Evolutionary conservation across 1,140 invertebrate genomes (phyloP).

Genomic region (Cyphomyrmex costatus): DNA sequence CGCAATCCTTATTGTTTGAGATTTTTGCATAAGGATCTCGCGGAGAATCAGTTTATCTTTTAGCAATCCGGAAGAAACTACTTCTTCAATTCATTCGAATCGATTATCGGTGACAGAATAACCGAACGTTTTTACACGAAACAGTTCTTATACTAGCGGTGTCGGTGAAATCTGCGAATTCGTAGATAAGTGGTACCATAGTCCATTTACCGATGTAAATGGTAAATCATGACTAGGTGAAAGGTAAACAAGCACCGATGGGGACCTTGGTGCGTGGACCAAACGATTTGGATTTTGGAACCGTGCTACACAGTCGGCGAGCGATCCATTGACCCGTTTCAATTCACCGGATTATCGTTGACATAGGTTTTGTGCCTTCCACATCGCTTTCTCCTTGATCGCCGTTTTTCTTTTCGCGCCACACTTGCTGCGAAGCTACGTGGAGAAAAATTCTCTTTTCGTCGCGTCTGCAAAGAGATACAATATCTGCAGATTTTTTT

Average conservation of each 20-base stretch:
- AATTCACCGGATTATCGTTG: constrained; percentile 50
- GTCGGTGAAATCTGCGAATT: constrained; percentile 35
- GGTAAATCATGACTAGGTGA: constrained; percentile 29
- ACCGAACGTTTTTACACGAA: background rate
- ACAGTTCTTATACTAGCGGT: constrained; percentile 14
- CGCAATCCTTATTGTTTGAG: background rate
- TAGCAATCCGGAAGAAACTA: background rate
- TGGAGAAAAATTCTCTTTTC: background rate
- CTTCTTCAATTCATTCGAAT: background rate
- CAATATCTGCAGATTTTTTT: too few relatives aligned
- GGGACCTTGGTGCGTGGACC: background rate
- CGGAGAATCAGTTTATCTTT: background rate
- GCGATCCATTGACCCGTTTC: constrained; percentile 69
- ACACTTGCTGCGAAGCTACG: background rate
- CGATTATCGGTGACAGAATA: constrained; percentile 20
- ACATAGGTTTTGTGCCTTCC: constrained; percentile 48
- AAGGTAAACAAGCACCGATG: constrained; percentile 14
- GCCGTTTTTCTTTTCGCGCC: constrained; percentile 57
- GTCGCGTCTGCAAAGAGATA: background rate
- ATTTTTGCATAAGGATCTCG: background rate
- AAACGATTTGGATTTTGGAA: constrained; percentile 64
- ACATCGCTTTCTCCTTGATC: constrained; percentile 68
- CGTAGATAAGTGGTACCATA: background rate
- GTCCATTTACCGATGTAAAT: constrained; percentile 20
- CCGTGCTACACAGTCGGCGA: constrained; percentile 56